A percentile compares a stretch with the other conserved stretches of the same genome.
These are phyloP conservation scores for Machimus atricapillus DNA, from an alignment of 2,888 invertebrate genomes.

Conservation along the genomic window DNA sequence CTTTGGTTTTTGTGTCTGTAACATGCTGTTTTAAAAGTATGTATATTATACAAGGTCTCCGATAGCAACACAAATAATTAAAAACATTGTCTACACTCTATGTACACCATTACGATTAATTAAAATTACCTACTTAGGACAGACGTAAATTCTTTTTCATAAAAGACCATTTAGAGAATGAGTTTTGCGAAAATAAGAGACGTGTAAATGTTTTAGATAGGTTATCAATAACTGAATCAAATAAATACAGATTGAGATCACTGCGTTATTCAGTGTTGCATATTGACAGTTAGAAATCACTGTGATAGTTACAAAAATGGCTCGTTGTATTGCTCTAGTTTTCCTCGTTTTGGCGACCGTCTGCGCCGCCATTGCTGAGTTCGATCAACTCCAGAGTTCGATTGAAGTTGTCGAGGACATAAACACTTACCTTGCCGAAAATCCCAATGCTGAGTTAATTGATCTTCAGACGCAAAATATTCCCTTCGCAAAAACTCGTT, in stretches of 20 bases:
- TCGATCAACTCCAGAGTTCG: background rate
- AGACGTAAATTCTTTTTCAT: too few relatives aligned
- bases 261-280: background rate
- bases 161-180: background rate
- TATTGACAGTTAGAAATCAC: background rate
- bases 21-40: too few relatives aligned
- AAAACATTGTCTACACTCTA: too few relatives aligned
- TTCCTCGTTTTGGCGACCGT: background rate
- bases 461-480: background rate
- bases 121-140: too few relatives aligned
- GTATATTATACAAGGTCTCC: too few relatives aligned
- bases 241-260: background rate
- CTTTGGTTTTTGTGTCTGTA: too few relatives aligned
- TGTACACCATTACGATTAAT: too few relatives aligned
- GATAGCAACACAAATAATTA: too few relatives aligned
- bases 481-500: background rate
- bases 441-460: constrained; percentile 24
- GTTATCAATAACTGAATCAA: background rate
- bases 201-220: background rate
- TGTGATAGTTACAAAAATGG: background rate
- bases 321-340: background rate
- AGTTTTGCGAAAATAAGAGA: background rate
- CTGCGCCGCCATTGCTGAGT: background rate
- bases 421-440: constrained; percentile 3
- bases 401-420: constrained; percentile 37